Evolutionary conservation across 2,888 invertebrate species (phyloP).

Genomic region (Melipona beecheii): DNA sequence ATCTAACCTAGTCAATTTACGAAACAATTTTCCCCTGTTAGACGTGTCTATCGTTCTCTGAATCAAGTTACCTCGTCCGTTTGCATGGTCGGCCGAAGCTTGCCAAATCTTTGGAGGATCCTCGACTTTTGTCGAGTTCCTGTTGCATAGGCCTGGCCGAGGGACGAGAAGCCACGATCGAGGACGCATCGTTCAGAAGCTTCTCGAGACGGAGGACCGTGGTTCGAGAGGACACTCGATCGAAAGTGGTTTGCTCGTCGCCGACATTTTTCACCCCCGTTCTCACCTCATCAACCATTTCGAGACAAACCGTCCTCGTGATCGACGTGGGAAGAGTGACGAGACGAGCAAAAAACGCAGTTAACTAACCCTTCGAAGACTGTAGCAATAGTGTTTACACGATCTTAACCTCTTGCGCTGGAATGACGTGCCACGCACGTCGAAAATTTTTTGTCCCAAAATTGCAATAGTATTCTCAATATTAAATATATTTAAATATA

Average conservation of each 20-base stretch:
- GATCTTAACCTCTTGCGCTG: too few species aligned
- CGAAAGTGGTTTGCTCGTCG: constrained; percentile 77
- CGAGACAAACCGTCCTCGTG: neutral
- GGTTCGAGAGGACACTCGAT: constrained; percentile 78
- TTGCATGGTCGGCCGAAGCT: neutral
- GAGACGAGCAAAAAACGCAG: neutral
- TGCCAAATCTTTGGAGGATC: constrained; percentile 32
- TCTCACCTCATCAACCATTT: neutral
- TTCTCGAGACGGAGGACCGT: constrained; percentile 68
- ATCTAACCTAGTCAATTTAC: neutral
- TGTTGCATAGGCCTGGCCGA: constrained; percentile 52
- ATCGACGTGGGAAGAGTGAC: neutral
- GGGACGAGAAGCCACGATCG: constrained; percentile 21
- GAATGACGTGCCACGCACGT: too few species aligned
- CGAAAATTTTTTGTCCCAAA: too few species aligned
- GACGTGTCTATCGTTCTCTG: neutral
- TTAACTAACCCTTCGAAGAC: too few species aligned
- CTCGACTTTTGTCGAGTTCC: constrained; percentile 13
- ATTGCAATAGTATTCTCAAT: too few species aligned
- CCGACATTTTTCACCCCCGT: neutral
- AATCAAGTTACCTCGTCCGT: neutral
- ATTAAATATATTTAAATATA: too few species aligned
- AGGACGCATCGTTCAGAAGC: constrained; percentile 61
- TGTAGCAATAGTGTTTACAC: too few species aligned
- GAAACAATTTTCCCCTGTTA: neutral